phyloP scores from a whole-genome alignment of 2,888 invertebrate species.

The Gari tellinella region DNA sequence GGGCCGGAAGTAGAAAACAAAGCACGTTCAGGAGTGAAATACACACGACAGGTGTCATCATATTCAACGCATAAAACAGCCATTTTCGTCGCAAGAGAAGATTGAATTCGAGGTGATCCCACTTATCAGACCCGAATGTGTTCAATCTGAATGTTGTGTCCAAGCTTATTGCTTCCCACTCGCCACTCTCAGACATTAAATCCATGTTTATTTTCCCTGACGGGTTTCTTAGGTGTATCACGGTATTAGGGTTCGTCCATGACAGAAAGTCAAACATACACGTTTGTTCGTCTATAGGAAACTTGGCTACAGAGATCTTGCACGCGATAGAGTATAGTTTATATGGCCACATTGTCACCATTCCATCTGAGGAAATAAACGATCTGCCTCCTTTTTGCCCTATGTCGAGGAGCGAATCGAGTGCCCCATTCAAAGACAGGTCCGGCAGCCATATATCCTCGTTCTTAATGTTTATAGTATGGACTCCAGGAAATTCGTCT shows the following conservation, averaged over 20 bases:
- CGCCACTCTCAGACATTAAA: slow-evolving; percentile 34
- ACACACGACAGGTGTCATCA: slow-evolving; percentile 44
- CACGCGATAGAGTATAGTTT: slow-evolving; percentile 40
- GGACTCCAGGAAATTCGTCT: slow-evolving; percentile 28
- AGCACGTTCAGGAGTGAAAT: slow-evolving; percentile 42
- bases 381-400: slow-evolving; percentile 49
- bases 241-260: slow-evolving; percentile 43
- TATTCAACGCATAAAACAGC: slow-evolving; percentile 39
- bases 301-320: slow-evolving; percentile 42
- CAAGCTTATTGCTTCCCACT: slow-evolving; percentile 26
- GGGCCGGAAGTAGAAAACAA: slow-evolving; percentile 48
- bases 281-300: slow-evolving; percentile 62
- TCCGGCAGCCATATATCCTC: slow-evolving; percentile 56
- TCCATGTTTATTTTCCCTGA: slow-evolving; percentile 6
- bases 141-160: not conserved
- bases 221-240: slow-evolving; percentile 22
- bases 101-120: slow-evolving; percentile 24
- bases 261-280: slow-evolving; percentile 60
- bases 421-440: slow-evolving; percentile 36
- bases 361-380: slow-evolving; percentile 33
- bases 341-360: slow-evolving; percentile 56
- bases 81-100: slow-evolving; percentile 28
- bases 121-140: slow-evolving; percentile 19
- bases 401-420: slow-evolving; percentile 48
- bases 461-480: slow-evolving; percentile 47